Percentiles rank a stretch among this genome's conserved stretches.
These are phyloP conservation scores for Anthophora plumipes DNA, from an alignment of 2,888 invertebrate species.

Conservation along the genomic window DNA sequence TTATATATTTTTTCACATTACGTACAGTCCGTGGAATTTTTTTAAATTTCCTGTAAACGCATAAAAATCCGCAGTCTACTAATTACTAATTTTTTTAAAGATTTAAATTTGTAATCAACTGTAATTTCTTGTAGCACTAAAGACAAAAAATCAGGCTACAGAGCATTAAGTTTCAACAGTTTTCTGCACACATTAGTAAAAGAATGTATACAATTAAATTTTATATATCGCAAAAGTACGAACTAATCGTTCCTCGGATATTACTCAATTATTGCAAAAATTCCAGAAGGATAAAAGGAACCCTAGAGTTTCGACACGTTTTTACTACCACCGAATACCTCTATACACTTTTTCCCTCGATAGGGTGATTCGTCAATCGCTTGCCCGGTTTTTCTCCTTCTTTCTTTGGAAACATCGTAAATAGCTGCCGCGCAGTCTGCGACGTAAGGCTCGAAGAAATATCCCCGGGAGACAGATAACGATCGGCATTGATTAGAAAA, in stretches of 20 bases:
- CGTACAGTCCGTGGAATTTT: no score
- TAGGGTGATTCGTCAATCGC: not conserved
- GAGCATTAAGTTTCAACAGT: no score
- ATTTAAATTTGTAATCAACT: no score
- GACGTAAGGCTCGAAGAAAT: not conserved
- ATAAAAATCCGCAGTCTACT: no score
- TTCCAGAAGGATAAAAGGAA: not conserved
- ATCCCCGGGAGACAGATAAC: conserved; percentile 10
- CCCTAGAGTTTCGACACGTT: not conserved
- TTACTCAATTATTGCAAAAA: not conserved
- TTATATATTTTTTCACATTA: no score
- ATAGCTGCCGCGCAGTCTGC: not conserved
- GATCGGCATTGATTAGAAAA: conserved; percentile 22
- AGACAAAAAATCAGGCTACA: no score
- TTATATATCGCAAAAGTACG: no score
- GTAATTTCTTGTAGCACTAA: no score
- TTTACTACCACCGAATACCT: not conserved
- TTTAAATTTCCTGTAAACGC: no score
- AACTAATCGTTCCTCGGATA: not conserved
- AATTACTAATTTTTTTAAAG: no score
- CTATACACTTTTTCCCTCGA: not conserved
- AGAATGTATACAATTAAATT: no score
- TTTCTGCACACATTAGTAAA: no score
- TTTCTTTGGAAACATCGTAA: not conserved
- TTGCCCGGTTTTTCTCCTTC: not conserved